Conservation (phyloP, 2,888 invertebrate genomes). For the Ommatoiulus sabulosus region DNA sequence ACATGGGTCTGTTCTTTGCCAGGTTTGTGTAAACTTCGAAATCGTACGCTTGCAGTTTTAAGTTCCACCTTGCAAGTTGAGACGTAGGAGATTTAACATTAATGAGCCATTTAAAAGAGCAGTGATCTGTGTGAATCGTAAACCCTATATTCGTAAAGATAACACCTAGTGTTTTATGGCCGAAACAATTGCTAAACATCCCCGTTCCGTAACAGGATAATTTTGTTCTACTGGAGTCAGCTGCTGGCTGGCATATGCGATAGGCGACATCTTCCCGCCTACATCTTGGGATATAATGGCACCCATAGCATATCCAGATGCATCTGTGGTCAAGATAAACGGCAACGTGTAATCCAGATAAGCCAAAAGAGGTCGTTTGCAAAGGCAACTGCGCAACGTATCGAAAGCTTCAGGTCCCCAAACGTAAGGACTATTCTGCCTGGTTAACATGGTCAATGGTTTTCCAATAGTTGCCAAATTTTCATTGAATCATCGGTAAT, state of each 20-base stretch:
- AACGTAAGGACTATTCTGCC: background rate
- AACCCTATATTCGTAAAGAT: no score
- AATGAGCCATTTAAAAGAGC: background rate
- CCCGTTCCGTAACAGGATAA: no score
- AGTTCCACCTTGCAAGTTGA: background rate
- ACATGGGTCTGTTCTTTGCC: background rate
- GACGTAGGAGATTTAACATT: background rate
- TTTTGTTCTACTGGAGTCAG: no score
- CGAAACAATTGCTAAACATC: slow-evolving; percentile 20
- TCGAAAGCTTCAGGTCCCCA: background rate
- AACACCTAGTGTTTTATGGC: background rate
- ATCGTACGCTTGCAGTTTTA: background rate
- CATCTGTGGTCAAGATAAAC: background rate
- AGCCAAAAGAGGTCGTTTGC: background rate
- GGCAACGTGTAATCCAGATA: background rate
- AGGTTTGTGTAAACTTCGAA: background rate
- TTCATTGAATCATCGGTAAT: background rate
- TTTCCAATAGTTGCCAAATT: background rate
- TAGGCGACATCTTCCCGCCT: background rate
- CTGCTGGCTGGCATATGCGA: background rate
- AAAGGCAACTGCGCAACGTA: background rate
- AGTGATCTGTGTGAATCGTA: background rate
- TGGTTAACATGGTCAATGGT: background rate
- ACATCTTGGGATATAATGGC: background rate
- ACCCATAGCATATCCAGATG: background rate